Base-by-base conservation (phyloP, 2,888 invertebrate species). In the Protophormia terraenovae region DNA sequence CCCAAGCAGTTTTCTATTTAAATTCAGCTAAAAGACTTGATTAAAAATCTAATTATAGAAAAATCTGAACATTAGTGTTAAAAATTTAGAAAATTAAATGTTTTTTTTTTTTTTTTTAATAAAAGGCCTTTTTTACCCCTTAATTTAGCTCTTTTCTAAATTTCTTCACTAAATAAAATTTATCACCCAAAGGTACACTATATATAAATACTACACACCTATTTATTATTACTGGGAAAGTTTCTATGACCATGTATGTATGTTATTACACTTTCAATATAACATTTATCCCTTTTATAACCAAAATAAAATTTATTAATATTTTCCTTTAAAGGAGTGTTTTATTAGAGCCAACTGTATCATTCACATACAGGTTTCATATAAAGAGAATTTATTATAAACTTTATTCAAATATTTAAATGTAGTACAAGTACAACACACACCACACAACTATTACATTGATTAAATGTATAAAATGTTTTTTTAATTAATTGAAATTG, bases 401-500 rank as follows among this genome's bases (percentile, higher is more conserved):
- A 45, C n/a, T 45, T 8, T 45, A 32, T 50, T 32, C 14, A 38
- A 47, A 71, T 55, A 71, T 50, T n/a, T 38, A 58, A 58, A 55
- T 47, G 10, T 77, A 41, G n/a, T 24, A 66, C 45, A 66, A 16
- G 27, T 16, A 45, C 45, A 24, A 16, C 76, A 53, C 66, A 38
- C 24, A 45, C 45, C 38, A 16, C 76, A 53, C 66, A 67, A 24
- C 67, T 77, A 67, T 58, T 77, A 67, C 5, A 67, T 22, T 67
- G 67, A 58, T 58, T 35, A 35, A 66, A 67, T 58, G 32, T 16
- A 47, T n/a, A 8, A 41, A 58, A 8, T 50, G 5, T 53, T 53
- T 50, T 62, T 62, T 47, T 53, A 50, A 78, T 69, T 69, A 78
- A 69, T 38, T 78, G 16, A 76, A 55, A 47, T 8, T 76, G 29